Conservation (phyloP, 2,113 vertebrate genomes). For the Callipepla squamata region DNA sequence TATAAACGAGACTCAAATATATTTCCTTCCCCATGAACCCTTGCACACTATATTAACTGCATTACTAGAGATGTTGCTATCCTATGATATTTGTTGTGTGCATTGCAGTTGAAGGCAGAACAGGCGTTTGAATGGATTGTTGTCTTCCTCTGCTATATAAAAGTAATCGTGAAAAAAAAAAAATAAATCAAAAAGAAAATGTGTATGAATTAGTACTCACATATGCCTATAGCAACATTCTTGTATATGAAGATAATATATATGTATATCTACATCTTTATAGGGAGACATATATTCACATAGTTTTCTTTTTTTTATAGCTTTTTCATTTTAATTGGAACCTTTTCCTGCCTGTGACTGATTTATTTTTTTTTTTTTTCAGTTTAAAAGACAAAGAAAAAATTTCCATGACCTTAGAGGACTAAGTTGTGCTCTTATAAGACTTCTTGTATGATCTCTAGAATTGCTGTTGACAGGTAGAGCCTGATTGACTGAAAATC, state of each 20-base stretch:
- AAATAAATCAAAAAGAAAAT: not conserved
- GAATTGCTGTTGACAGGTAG: constrained; percentile 75
- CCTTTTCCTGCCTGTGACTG: not conserved
- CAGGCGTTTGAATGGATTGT: not conserved
- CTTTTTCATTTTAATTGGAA: not conserved
- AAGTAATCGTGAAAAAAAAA: not conserved
- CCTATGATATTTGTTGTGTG: not conserved
- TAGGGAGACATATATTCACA: rapidly evolving
- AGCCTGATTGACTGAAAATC: constrained; percentile 81
- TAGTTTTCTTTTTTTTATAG: not conserved
- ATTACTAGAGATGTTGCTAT: not conserved
- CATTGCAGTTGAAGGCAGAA: not conserved
- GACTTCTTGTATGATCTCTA: constrained; percentile 59
- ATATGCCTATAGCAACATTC: rapidly evolving
- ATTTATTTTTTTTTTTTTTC: constrained; percentile 7
- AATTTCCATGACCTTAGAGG: constrained; percentile 76
- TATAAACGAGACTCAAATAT: not conserved
- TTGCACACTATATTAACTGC: not conserved
- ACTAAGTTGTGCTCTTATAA: constrained; percentile 53
- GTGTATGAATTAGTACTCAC: not conserved
- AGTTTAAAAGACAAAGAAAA: constrained; percentile 58
- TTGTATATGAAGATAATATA: not conserved
- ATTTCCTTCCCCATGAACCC: not conserved
- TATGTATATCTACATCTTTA: not conserved
- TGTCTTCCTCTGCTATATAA: not conserved